Evolutionary conservation across 2,797 vertebrate species (phyloP).

Genomic region (Toxotes lorentzi): DNA sequence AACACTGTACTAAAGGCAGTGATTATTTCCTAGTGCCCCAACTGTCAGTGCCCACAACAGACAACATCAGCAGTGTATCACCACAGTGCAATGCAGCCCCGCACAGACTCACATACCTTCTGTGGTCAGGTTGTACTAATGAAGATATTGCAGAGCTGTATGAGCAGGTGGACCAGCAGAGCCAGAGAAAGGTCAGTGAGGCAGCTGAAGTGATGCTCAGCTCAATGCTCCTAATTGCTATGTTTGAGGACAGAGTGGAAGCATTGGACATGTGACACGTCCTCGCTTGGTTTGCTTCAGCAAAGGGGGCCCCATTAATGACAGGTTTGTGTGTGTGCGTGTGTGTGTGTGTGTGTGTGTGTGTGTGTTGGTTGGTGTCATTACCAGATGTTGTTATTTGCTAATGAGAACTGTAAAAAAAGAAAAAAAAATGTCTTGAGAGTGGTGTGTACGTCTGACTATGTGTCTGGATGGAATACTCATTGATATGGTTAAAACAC

Average conservation of each 20-base stretch:
- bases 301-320: constrained; percentile 45
- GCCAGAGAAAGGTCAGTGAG: constrained; percentile 67
- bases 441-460: constrained; percentile 2
- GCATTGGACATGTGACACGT: constrained; percentile 52
- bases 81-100: neutral
- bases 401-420: constrained; percentile 55
- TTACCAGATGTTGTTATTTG: constrained; percentile 58
- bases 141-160: constrained; percentile 44
- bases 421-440: neutral
- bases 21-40: constrained; percentile 20
- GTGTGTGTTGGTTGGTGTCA: constrained; percentile 35
- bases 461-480: constrained; percentile 18
- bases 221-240: constrained; percentile 66
- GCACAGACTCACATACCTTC: constrained; percentile 4
- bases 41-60: constrained; percentile 1
- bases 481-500: neutral
- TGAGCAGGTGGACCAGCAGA: constrained; percentile 22
- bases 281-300: constrained; percentile 37
- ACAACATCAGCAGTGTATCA: constrained; percentile 20
- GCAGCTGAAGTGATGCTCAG: constrained; percentile 59
- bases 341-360: constrained; percentile 17
- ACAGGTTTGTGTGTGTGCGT: constrained; percentile 11
- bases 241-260: constrained; percentile 54
- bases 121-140: constrained; percentile 55
- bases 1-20: neutral